These are phyloP conservation scores for Bos taurus DNA, from an alignment of 2,113 vertebrate species.

Conservation along the genomic window ARS-UCD2.0 NC_082638.1:2300501-2301000, in stretches of 20 bases:
- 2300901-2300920: not conserved
- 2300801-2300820: not conserved
- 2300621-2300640: not conserved
- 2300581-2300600: not conserved
- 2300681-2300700: not conserved
- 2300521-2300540: not conserved
- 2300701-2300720: not conserved
- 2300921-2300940: not conserved
- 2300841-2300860: not conserved
- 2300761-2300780: not conserved
- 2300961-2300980: not conserved
- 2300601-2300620: not conserved
- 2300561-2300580: not conserved
- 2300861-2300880: accelerated
- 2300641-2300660: not conserved
- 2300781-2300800: not conserved
- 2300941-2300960: not conserved
- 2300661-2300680: accelerated
- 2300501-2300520: not conserved
- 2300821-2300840: not conserved
- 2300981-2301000: accelerated
- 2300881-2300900: no score
- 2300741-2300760: not conserved
- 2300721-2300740: not conserved
- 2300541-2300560: not conserved